A percentile compares a stretch with the other conserved stretches of the same genome.
These are phyloP conservation scores for Pseudomugil tenellus DNA, from an alignment of 2,797 vertebrate species.

Conservation along the genomic window DNA sequence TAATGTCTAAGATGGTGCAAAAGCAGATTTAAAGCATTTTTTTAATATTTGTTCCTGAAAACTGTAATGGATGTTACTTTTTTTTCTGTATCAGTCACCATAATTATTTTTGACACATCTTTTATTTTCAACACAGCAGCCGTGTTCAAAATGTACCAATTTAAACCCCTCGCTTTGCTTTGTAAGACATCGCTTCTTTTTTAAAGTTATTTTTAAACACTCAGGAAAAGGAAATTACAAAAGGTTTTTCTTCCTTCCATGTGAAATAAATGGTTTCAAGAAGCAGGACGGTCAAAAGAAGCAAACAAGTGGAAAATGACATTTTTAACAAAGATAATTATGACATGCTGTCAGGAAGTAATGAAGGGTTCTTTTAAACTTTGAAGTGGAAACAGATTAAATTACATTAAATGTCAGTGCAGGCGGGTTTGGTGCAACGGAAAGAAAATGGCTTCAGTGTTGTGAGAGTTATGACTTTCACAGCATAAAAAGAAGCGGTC, in stretches of 20 bases:
- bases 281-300: too few relatives aligned
- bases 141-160: conserved; percentile 46
- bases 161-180: conserved; percentile 24
- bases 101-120: conserved; percentile 41
- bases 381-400: not conserved
- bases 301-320: too few relatives aligned
- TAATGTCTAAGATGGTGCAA: conserved; percentile 8
- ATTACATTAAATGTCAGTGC: not conserved
- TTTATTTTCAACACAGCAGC: conserved; percentile 20
- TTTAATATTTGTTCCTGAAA: conserved; percentile 6
- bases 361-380: not conserved
- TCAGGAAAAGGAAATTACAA: conserved; percentile 29
- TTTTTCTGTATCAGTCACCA: conserved; percentile 31
- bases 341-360: conserved; percentile 10
- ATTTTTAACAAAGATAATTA: too few relatives aligned
- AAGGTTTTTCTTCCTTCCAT: not conserved
- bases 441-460: not conserved
- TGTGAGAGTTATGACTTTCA: not conserved
- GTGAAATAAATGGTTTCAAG: conserved; percentile 2
- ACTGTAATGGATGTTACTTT: conserved; percentile 3
- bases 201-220: conserved; percentile 20
- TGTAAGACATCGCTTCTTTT: conserved; percentile 23
- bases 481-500: not conserved
- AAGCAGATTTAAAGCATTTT: conserved; percentile 8
- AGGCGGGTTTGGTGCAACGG: not conserved